Evolutionary conservation across 2,888 invertebrate species (phyloP), one percentile per base, ranked within the genome.

Genomic region (Trichopria drosophilae): DNA sequence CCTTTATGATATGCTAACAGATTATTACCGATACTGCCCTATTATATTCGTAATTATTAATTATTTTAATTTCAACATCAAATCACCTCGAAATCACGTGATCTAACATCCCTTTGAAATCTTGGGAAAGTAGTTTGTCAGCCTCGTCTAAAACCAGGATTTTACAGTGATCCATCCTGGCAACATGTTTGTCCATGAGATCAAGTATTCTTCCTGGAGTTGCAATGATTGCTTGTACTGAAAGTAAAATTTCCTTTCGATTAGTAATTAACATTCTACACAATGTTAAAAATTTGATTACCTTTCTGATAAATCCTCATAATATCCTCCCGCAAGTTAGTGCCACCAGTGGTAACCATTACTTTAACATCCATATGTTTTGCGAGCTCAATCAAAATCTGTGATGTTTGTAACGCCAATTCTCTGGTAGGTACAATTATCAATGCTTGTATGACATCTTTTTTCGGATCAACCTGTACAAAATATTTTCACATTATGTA

Each of bases 271-370:
- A 15, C 7, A 36, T 9, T 20, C 29, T 39, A 47, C 34, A n/a
- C 31, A 32, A 37, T 36, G 12, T 0, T 23, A 22, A 16, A 22
- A 10, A 29, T 20, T 41, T 9, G 39, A 35, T 44, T 76, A 92
- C 92, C 92, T 84, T 95, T 94, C 79, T 98, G 95, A 81, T 96
- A 96, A 76, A 99, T 92, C 79, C 98, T 89, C 90, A 99, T 93
- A 76, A 99, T 99, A 79, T 99, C 99, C 79, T 99, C 98, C 75
- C 96, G 89, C 70, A 93, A 82, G 79, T 90, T 90, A 65, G 98
- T 99, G 68, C 99, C 99, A 75, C 99, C 99, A 63, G 99, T 99
- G 67, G 98, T 98, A 59, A 99, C 99, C 99, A 99, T 99, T 63
- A 97, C 93, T 77, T 96, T 91, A 70, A 95, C 87, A 75, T 93